Base-by-base conservation (phyloP, 2,888 invertebrate species). In the Lasioglossum pauxillum region DNA sequence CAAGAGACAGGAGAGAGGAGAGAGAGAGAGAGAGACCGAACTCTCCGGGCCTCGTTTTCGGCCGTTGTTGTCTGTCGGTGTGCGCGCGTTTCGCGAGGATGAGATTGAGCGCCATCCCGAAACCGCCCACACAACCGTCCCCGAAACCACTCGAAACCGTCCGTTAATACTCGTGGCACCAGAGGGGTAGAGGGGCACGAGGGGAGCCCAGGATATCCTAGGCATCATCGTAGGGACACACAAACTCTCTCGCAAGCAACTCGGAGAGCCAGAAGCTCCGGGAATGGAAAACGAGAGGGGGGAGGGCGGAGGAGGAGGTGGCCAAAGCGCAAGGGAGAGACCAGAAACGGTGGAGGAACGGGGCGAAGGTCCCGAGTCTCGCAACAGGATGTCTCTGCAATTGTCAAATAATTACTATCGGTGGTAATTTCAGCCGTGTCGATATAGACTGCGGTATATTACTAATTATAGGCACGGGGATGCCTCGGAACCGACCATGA, bases 401-500 rank as follows among this genome's bases (percentile, higher is more conserved):
- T 92, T 93, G 92, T 92, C 92, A 92, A 92, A 93, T 93, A 93
- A 93, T 93, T 93, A 93, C 92, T 93, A 92, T 92, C 92, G 92
- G 88, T 88, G 92, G 93, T 92, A 93, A 93, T 93, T 91, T 92
- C 91, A 90, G 87, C 86, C 91, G 91, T 90, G 90, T 90, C 91
- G 92, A 90, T 91, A 92, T 92, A 91, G 91, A 90, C 91, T 90
- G 92, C 91, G 92, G 92, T 93, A 91, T 90, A 91, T 92, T 92
- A 92, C 92, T 93, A 92, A 93, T 91, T 91, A 91, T 91, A 91
- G 91, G 87, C 91, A 91, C 89, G 89, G 86, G 89, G 71, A 85
- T 85, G 76, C 78, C 74, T 75, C 82, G 82, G 83, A 38, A 64
- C 87, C 85, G 85, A 85, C 84, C 84, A 86, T 86, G 90, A 89